Base-by-base conservation (phyloP, 2,113 vertebrate genomes). In the Scartelaos histophorus region DNA sequence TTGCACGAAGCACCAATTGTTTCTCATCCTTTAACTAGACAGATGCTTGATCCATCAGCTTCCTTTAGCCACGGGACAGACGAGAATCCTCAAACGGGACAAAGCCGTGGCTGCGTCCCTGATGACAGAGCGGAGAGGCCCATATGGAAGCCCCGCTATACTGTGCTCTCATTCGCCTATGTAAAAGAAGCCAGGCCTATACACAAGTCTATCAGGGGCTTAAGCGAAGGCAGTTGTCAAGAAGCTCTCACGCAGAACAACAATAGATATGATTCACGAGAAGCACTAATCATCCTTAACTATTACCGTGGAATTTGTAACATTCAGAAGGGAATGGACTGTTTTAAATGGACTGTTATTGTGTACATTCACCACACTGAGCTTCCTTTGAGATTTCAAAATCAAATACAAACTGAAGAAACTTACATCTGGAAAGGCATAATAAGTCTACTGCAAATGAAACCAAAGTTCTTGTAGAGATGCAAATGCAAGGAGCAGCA, bases 11-110 rank as follows among this genome's bases (percentile, higher is more conserved):
- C 67, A 15, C 35, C 47, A 58, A 84, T 82, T 85, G 82, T 81
- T 87, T 82, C 73, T 76, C 73, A 70, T 84, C 74, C 80, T 82
- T 75, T 79, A 81, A 75, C 80, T 79, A 76, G 82, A 76, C 80
- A 84, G 84, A 91, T 85, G 85, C 84, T 87, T 71, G 70, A 86
- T 75, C 82, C 79, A 89, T 89, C 85, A 82, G 72, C 43, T 68
- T 89, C 67, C 25, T 58, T 66, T 73, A 75, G 67, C 71, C 49
- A 57, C 62, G 54, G 83, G 29, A 71, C 62, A 38, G 47, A 69
- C 78, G 69, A 62, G 78, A 82, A 83, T 82, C 74, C 75, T 82
- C 84, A 67, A 60, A 70, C 78, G 76, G 81, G 77, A 87, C 66
- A 87, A 81, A 79, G 78, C 70, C 67, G 16, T 0, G 65, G 83